These are phyloP conservation scores for Epinephelus lanceolatus DNA, from an alignment of 2,113 vertebrate species.

Conservation along the genomic window DNA sequence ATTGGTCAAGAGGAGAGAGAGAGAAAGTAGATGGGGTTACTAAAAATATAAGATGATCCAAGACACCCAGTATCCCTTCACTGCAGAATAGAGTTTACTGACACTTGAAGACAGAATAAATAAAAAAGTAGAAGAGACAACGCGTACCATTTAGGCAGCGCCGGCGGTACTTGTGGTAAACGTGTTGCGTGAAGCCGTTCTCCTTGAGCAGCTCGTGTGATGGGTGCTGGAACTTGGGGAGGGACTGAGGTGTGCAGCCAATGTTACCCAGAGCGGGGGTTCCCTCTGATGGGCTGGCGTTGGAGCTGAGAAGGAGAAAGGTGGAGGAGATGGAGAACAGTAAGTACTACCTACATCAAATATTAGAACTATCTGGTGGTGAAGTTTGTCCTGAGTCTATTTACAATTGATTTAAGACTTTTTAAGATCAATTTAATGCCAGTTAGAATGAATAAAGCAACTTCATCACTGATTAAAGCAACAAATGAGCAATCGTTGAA, in stretches of 20 bases:
- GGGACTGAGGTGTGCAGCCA: conserved; percentile 96
- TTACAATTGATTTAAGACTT: background rate
- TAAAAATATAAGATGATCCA: too few species aligned
- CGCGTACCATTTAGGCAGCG: conserved; percentile 96
- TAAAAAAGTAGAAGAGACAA: background rate
- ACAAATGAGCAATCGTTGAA: background rate
- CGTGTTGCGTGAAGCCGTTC: conserved; percentile 99
- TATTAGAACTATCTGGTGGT: too few species aligned
- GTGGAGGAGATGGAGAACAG: background rate
- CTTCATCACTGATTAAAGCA: background rate
- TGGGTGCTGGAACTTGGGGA: conserved; percentile 99
- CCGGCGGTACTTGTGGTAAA: conserved; percentile 99
- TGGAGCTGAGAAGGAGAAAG: conserved; percentile 86
- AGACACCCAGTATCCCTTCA: background rate
- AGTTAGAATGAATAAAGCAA: background rate
- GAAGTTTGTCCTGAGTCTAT: too few species aligned
- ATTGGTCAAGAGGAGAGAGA: background rate
- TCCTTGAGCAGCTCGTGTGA: conserved; percentile 99
- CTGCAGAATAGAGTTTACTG: background rate
- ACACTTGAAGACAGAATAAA: background rate
- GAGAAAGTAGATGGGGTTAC: background rate
- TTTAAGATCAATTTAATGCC: background rate
- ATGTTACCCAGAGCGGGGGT: conserved; percentile 90
- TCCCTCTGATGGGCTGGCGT: conserved; percentile 93
- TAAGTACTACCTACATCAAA: background rate